Evolutionary conservation across 2,797 vertebrate species (phyloP).

Genomic region (Hylomyscus alleni): DNA sequence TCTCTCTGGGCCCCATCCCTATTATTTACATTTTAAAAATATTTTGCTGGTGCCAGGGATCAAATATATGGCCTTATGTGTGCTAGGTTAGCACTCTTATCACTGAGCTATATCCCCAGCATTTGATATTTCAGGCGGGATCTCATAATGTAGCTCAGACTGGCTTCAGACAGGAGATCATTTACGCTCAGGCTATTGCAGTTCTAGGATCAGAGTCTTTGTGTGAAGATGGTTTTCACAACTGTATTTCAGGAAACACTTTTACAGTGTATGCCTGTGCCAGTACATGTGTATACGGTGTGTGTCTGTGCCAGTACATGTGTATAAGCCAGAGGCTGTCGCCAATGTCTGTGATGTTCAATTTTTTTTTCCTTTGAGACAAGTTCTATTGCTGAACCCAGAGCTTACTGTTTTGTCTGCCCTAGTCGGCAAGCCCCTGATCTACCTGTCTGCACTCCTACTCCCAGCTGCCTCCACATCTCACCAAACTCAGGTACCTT

Average conservation of each 20-base stretch:
- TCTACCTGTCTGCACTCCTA: not conserved
- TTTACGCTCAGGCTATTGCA: not conserved
- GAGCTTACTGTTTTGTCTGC: not conserved
- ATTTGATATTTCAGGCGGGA: not conserved
- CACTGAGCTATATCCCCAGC: not conserved
- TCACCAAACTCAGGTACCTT: not conserved
- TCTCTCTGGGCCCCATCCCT: not conserved
- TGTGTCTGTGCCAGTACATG: not conserved
- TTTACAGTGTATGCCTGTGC: not conserved
- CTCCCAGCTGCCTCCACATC: not conserved
- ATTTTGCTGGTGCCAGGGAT: not conserved
- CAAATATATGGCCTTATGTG: too few relatives aligned
- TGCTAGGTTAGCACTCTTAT: too few relatives aligned
- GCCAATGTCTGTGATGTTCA: not conserved
- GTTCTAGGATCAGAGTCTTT: not conserved
- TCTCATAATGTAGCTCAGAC: not conserved
- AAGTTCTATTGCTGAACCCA: not conserved
- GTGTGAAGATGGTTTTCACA: conserved; percentile 61
- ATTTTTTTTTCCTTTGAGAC: not conserved
- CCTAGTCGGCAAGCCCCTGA: not conserved
- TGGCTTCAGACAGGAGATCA: not conserved
- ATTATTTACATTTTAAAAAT: not conserved
- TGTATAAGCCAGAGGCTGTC: not conserved
- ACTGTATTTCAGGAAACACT: conserved; percentile 54
- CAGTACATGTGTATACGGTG: not conserved